Conservation (phyloP, 2,888 invertebrate species). For the Drosophila pullipes region DNA sequence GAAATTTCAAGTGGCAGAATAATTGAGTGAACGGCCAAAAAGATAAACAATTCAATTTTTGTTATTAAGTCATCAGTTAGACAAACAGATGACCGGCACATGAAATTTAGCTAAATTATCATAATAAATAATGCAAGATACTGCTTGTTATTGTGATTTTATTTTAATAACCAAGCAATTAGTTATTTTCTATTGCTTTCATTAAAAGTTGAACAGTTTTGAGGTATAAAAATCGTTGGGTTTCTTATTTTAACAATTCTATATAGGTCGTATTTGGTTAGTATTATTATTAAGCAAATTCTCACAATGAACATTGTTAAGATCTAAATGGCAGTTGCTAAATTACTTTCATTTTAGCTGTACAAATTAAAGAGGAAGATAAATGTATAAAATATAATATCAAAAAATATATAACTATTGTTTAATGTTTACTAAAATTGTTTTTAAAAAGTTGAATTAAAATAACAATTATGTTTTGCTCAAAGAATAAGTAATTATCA, state of each 20-base stretch:
- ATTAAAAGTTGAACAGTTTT: constrained; percentile 1
- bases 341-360: not conserved
- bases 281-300: not conserved
- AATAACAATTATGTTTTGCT: not conserved
- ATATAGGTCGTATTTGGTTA: not conserved
- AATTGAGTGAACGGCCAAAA: constrained; percentile 76
- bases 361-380: not conserved
- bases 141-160: not conserved
- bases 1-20: constrained; percentile 75
- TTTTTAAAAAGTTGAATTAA: not conserved
- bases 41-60: constrained; percentile 77
- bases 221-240: constrained; percentile 41
- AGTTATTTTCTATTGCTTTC: not conserved
- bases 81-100: constrained; percentile 31
- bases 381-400: not conserved
- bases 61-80: constrained; percentile 80
- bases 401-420: not conserved
- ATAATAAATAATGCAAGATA: not conserved
- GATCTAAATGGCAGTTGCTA: constrained; percentile 16
- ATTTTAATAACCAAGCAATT: not conserved
- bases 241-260: constrained; percentile 10
- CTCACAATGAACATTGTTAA: not conserved
- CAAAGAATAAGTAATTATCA: not conserved
- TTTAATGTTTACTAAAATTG: not conserved
- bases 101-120: constrained; percentile 7